phyloP scores from a whole-genome alignment of 23 tunicate species.

The Ciona savignyi region DNA sequence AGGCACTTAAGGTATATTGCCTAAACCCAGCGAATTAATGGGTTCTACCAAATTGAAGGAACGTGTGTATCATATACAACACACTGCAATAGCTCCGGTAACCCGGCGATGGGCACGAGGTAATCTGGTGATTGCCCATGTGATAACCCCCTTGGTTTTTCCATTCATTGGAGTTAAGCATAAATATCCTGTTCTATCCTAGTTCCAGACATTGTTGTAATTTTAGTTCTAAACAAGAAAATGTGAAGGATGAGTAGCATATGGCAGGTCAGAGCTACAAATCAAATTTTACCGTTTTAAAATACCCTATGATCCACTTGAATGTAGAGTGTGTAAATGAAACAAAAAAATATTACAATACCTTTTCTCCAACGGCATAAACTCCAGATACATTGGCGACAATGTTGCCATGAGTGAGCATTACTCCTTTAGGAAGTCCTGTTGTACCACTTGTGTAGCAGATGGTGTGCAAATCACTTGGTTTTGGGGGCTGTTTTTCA shows the following conservation, averaged over 20 bases:
- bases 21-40: conserved; percentile 5
- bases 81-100: too few species aligned
- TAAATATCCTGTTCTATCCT: too few species aligned
- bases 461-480: conserved; percentile 71
- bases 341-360: background rate
- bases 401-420: conserved; percentile 53
- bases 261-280: background rate
- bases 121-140: too few species aligned
- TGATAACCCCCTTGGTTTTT: too few species aligned
- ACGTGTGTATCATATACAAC: background rate
- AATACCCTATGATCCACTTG: background rate
- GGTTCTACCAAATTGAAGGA: background rate
- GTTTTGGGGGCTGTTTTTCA: conserved; percentile 39
- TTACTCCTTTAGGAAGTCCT: conserved; percentile 76
- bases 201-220: too few species aligned
- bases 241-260: too few species aligned
- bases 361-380: conserved; percentile 23
- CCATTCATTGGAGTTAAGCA: too few species aligned
- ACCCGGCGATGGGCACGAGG: too few species aligned
- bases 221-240: too few species aligned
- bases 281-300: background rate
- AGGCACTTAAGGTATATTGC: too few species aligned
- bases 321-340: background rate
- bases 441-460: conserved; percentile 94
- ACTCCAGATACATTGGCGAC: conserved; percentile 36